Evolutionary conservation across 2,888 invertebrate genomes (phyloP), one percentile per base, ranked within the genome.

Genomic region (Mesoligia furuncula): DNA sequence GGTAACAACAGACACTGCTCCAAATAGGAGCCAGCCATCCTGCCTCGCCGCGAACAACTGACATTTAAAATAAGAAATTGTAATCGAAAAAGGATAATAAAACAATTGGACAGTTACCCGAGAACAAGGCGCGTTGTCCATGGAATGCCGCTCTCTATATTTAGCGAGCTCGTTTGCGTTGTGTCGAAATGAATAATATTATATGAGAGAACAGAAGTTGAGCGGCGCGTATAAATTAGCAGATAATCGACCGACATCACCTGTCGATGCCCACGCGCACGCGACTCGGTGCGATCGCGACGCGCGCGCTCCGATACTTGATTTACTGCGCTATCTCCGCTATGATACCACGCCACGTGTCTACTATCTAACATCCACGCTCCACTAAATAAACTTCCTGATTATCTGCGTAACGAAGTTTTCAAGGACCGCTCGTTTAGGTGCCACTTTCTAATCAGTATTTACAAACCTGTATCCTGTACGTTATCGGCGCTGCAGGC

Each of bases 141-240:
- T 90, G 94, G 94, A 94, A 95, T 95, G 95, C 93, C 89, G 93
- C 92, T 91, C 91, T 93, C 94, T 95, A 95, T 95, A 95, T 95
- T 95, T 95, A 95, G 95, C 94, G 92, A 92, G 93, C 94, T 94
- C 93, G 94, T 94, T 95, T 93, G 93, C 93, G 93, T 92, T 93
- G 92, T 92, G 92, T 94, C 92, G 89, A 94, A 94, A 95, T 93
- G 92, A 93, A 95, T 95, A 93, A 95, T 94, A 95, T 93, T 92
- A 93, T 94, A 94, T 93, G 93, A 91, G 92, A 93, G 94, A 94
- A 95, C 95, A 95, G 94, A 94, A 96, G 95, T 94, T 93, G 93
- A 94, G 91, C 91, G 90, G 93, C 88, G 92, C 92, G 93, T 95
- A 95, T 95, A 95, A 95, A 95, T 96, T 95, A 95, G 93, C 93